Evolutionary conservation across 2,113 vertebrate genomes (phyloP).

Genomic region (Candoia aspera): DNA sequence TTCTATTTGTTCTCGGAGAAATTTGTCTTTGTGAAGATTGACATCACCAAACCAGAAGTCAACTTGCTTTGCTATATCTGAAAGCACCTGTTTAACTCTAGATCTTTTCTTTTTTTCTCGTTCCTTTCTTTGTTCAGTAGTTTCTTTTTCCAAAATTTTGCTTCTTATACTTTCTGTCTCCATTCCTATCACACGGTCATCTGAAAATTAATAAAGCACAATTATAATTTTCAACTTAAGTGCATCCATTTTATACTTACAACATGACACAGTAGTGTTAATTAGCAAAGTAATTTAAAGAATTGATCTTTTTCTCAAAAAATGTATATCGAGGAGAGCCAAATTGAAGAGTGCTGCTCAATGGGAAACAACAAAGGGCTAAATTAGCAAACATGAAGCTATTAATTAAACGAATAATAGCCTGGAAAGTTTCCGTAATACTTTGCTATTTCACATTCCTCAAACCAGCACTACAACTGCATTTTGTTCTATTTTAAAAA

Average conservation of each 20-base stretch:
- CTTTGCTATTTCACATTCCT: neutral
- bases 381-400: neutral
- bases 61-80: slow-evolving; percentile 94
- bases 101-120: slow-evolving; percentile 94
- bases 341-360: neutral
- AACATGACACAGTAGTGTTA: neutral
- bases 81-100: slow-evolving; percentile 92
- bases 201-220: neutral
- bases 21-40: slow-evolving; percentile 94
- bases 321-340: neutral
- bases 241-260: neutral
- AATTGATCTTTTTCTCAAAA: neutral
- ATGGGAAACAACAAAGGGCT: neutral
- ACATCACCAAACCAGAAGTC: slow-evolving; percentile 99
- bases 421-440: neutral
- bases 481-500: neutral
- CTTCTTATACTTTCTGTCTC: slow-evolving; percentile 71
- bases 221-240: neutral
- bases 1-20: slow-evolving; percentile 89
- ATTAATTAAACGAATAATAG: neutral
- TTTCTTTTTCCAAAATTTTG: slow-evolving; percentile 69
- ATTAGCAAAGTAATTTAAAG: neutral
- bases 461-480: neutral
- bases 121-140: slow-evolving; percentile 82
- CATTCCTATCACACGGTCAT: slow-evolving; percentile 71